phyloP scores from a whole-genome alignment of 2,888 invertebrate genomes.

The Tipula vernalis region DNA sequence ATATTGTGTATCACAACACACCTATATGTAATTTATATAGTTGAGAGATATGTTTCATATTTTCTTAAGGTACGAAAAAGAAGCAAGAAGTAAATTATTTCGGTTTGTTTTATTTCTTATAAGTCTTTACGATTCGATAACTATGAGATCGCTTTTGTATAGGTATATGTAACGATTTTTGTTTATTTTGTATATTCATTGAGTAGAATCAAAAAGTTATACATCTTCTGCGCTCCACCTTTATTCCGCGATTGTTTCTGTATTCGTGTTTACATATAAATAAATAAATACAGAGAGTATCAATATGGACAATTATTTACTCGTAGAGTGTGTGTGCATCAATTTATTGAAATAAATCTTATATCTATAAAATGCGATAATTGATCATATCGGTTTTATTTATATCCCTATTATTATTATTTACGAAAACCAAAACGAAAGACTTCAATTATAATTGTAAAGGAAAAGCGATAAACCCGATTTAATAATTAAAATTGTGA shows the following conservation, averaged over 20 bases:
- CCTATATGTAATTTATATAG: constrained; percentile 9
- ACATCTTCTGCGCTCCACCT: background rate
- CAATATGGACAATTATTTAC: background rate
- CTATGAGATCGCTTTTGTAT: background rate
- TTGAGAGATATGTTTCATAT: constrained; percentile 9
- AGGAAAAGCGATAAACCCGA: background rate
- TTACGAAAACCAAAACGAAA: background rate
- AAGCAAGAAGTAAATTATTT: constrained; percentile 4
- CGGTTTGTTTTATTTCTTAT: background rate
- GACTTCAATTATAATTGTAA: background rate
- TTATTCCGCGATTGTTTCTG: background rate
- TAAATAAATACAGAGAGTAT: background rate
- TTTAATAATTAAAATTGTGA: background rate
- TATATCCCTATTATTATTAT: background rate
- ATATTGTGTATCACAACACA: constrained; percentile 10
- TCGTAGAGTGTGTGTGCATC: background rate
- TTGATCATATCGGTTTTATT: background rate
- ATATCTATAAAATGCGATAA: background rate
- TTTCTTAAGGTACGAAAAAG: background rate
- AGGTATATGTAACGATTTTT: background rate
- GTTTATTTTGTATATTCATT: background rate
- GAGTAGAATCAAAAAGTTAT: background rate
- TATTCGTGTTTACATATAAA: background rate
- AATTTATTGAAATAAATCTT: background rate
- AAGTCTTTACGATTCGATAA: background rate